Evolutionary conservation across 2,888 invertebrate genomes (phyloP), one percentile per base, ranked within the genome.

Genomic region (Sceliomorpha sp.): DNA sequence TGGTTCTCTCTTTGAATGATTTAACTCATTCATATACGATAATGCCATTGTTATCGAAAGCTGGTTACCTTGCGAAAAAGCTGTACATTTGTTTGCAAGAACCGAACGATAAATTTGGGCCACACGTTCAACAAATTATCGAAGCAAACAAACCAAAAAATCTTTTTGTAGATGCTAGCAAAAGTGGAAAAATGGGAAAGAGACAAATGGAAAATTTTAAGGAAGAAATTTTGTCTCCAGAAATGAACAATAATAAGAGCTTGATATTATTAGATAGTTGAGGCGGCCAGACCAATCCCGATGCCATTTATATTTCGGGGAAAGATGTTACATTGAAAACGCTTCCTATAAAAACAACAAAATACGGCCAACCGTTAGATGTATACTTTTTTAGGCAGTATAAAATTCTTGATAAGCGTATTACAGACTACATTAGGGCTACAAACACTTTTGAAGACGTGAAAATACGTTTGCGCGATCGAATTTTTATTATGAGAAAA

Each of bases 151-250:
- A 31, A 8, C 45, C 29, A 4, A 3, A 9, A 5, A 45, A 45
- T 17, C 10, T 45, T 2, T 45, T 14, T 17, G 45, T 45, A 1
- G 45, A 45, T 12, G 29, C 45, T 15, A 45, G 29, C n/a, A 45
- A 27, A 45, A 45, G 14, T 17, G 31, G 45, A 0, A 31, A 45
- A 15, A 45, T 45, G 45, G 15, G 31, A 9, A 45, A 45, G 10
- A 29, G 17, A 9, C 31, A 45, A 7, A 45, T 45, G 15, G 2
- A 8, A 7, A 31, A 14, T 2, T 45, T 45, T n/a, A 45, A 45
- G 31, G n/a, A 45, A 9, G 45, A 29, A 31, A 45, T 45, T n/a
- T 13, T 45, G 1, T 17, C 29, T 9, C 45, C 29, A 9, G 45
- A 45, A 31, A 27, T 45, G n/a, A n/a, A n/a, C 17, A 10, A 31